Conservation (phyloP, 2,888 invertebrate genomes). For the Drosophila lacicola region DNA sequence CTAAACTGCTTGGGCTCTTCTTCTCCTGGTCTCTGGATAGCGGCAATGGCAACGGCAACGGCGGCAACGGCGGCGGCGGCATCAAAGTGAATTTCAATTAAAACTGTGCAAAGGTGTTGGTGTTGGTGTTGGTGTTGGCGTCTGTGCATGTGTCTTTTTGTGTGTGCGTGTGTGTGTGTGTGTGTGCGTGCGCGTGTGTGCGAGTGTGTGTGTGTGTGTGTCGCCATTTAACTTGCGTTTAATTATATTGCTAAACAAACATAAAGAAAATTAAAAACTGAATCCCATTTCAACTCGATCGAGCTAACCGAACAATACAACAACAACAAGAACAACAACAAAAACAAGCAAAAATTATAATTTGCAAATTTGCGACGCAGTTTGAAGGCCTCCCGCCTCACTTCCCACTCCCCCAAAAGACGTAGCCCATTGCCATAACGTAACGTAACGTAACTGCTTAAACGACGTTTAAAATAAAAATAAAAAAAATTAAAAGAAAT, state of each 20-base stretch:
- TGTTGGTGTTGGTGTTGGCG: slow-evolving; percentile 50
- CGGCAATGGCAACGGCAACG: slow-evolving; percentile 12
- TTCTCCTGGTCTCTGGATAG: slow-evolving; percentile 36
- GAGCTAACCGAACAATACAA: slow-evolving; percentile 33
- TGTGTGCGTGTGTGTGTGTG: slow-evolving; percentile 24
- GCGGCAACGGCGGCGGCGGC: slow-evolving; percentile 38
- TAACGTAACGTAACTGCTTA: slow-evolving; percentile 56
- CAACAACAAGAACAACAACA: slow-evolving; percentile 9
- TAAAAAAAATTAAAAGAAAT: slow-evolving; percentile 22
- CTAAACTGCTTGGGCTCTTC: slow-evolving; percentile 38
- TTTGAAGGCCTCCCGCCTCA: slow-evolving; percentile 45
- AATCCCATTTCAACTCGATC: slow-evolving; percentile 51
- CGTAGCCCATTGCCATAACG: slow-evolving; percentile 24
- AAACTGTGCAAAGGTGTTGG: slow-evolving; percentile 62
- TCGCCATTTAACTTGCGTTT: slow-evolving; percentile 65
- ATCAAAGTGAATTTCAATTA: slow-evolving; percentile 68
- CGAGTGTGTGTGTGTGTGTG: slow-evolving; percentile 35
- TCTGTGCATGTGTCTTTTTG: slow-evolving; percentile 11
- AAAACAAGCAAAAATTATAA: slow-evolving; percentile 28
- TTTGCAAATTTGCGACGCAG: slow-evolving; percentile 72
- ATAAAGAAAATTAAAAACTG: slow-evolving; percentile 48
- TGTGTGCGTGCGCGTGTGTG: slow-evolving; percentile 11
- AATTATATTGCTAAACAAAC: slow-evolving; percentile 66
- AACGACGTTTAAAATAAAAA: slow-evolving; percentile 59
- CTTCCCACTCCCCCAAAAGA: slow-evolving; percentile 30